phyloP scores from a whole-genome alignment of 1,140 invertebrate species.

The Tetramorium parvispinum region DNA sequence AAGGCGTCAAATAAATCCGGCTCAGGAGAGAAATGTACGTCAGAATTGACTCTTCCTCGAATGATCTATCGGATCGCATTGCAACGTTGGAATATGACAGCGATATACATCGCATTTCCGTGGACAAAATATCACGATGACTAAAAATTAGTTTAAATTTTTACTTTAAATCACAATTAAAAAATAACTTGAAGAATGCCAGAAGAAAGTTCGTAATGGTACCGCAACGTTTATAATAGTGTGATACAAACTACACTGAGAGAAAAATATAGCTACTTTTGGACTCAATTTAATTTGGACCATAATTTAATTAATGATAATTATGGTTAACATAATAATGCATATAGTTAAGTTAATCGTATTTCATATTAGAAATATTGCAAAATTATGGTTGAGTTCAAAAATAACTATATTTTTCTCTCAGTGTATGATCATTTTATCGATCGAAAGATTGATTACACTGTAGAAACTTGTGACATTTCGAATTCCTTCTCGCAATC shows the following conservation, averaged over 20 bases:
- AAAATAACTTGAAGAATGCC: background rate
- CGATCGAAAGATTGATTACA: background rate
- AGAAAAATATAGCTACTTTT: no score
- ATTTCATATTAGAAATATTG: no score
- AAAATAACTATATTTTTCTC: no score
- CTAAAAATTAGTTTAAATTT: background rate
- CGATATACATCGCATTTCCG: background rate
- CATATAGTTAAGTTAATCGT: no score
- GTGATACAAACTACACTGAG: no score
- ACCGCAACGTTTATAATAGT: background rate
- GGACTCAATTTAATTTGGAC: no score
- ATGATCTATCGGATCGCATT: background rate
- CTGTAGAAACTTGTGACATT: background rate
- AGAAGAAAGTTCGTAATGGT: background rate
- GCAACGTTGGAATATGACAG: background rate
- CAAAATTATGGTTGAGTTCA: no score
- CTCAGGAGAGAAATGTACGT: slow-evolving; percentile 67
- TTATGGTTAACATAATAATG: no score
- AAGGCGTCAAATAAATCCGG: slow-evolving; percentile 76
- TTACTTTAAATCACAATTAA: background rate
- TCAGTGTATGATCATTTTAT: background rate
- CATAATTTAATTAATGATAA: no score
- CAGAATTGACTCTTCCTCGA: slow-evolving; percentile 30
- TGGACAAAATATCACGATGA: background rate
- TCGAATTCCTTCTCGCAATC: slow-evolving; percentile 1